Base-by-base conservation (phyloP, 1,140 invertebrate genomes). In the Drosophila tropicalis region DNA sequence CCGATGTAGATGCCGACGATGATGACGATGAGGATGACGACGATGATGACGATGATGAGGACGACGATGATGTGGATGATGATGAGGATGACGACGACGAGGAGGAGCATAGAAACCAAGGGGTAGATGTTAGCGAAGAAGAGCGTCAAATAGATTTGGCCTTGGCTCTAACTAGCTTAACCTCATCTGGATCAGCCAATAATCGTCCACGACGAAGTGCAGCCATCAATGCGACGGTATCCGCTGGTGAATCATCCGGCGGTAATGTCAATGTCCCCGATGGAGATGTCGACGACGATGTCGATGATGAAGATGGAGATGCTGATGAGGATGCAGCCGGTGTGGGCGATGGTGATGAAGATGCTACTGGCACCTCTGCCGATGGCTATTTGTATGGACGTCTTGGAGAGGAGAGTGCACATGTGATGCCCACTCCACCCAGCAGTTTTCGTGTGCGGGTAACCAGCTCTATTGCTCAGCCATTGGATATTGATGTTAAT, bases 1-100 rank as follows among this genome's bases (percentile, higher is more conserved):
- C 81, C 1, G 90, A 91, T 54, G 87, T 90, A 1, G 86, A 90
- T 66, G 77, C 70, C 54, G 86, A 90, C n/a, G 90, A 91, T 17
- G 89, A 90, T 29, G 87, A 90, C 12, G 83, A 86, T 0, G 83
- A 87, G 7, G 83, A 87, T 0, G 83, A 87, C 1, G 84, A 89
- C 0, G 81, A 80, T 0, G 81, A 60, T 1, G 81, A 86, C 5
- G 77, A 79, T 12, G 76, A 56, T 5, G 74, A 77, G 1, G 74
- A 72, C n/a, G 73, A 73, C 15, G 81, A 91, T 9, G 83, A 84
- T 10, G 81, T 77, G 0, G 83, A 81, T 0, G 74, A 78, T 15
- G 81, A 79, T 22, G 70, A 62, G 15, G 76, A 70, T 15, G 61
- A 69, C 4, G 75, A 55, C 22, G 32, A 69, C 34, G 34, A 51